Conservation (phyloP, 2,888 invertebrate species). For the Tiphia femorata region DNA sequence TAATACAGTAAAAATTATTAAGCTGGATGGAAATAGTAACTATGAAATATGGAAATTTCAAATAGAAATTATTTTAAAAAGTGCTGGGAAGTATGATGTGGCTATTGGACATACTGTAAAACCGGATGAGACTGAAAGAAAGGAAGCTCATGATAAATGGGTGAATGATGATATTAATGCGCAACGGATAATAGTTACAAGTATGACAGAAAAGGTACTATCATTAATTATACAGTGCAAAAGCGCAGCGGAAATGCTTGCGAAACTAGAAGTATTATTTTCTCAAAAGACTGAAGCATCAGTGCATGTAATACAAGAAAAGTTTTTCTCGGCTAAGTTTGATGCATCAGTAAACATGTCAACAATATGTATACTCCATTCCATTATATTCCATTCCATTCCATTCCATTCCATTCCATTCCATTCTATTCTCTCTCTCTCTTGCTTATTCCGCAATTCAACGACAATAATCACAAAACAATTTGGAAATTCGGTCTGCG, state of each 20-base stretch:
- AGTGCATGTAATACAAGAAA: not conserved
- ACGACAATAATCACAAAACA: no score
- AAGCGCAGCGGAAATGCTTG: not conserved
- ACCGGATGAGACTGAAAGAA: not conserved
- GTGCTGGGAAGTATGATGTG: not conserved
- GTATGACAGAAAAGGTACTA: not conserved
- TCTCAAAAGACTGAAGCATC: not conserved
- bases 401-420: no score
- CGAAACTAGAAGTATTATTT: not conserved
- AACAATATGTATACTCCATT: no score
- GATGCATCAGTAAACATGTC: no score
- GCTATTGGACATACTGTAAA: not conserved
- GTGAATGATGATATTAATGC: not conserved
- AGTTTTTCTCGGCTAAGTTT: not conserved
- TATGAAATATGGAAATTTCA: not conserved
- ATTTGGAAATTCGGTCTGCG: no score
- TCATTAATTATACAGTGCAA: not conserved
- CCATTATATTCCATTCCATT: no score
- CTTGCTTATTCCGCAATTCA: no score
- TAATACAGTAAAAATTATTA: not conserved
- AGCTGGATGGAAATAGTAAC: not conserved
- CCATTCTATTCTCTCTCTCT: no score
- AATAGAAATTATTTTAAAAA: not conserved
- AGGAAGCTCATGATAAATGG: not conserved
- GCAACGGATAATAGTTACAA: not conserved